A percentile compares a stretch with the other conserved stretches of the same genome.
phyloP scores from a whole-genome alignment of 2,797 vertebrate species.

The Heterohyrax brucei region DNA sequence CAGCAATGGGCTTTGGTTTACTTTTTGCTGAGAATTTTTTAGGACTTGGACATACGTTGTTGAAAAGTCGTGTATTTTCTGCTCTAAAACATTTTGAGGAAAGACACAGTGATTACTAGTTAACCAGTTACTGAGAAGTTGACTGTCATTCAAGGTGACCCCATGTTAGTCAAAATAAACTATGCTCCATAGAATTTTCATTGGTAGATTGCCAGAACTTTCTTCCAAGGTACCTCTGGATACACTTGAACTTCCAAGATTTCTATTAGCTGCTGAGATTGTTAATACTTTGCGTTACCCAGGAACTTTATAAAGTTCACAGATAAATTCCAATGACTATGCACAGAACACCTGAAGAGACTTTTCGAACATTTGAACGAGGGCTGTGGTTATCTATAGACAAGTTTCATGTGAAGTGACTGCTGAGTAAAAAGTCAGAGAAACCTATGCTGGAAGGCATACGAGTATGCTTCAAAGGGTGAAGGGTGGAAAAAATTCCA shows the following conservation, averaged over 20 bases:
- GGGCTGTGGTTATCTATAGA: neutral
- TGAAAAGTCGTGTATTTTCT: neutral
- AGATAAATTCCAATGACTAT: neutral
- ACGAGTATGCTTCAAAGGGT: neutral
- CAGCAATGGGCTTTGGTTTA: no score
- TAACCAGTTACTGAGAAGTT: neutral
- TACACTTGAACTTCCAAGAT: no score
- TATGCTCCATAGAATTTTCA: no score
- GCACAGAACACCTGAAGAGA: neutral
- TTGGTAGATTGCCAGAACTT: no score
- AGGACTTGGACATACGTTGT: neutral
- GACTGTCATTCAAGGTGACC: no score
- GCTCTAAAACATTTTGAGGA: neutral
- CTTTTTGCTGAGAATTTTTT: neutral
- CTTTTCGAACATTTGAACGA: neutral
- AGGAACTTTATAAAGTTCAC: no score
- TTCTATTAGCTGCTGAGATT: no score
- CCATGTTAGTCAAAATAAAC: no score
- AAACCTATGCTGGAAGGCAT: neutral
- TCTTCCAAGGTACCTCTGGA: no score
- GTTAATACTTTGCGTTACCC: no score
- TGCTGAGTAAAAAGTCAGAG: neutral
- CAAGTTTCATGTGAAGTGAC: neutral
- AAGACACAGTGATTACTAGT: neutral
- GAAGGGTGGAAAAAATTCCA: neutral